Percentiles rank a stretch among this genome's conserved stretches.
Conservation (phyloP, 2,888 invertebrate genomes). For the Rhaphigaster nebulosa region DNA sequence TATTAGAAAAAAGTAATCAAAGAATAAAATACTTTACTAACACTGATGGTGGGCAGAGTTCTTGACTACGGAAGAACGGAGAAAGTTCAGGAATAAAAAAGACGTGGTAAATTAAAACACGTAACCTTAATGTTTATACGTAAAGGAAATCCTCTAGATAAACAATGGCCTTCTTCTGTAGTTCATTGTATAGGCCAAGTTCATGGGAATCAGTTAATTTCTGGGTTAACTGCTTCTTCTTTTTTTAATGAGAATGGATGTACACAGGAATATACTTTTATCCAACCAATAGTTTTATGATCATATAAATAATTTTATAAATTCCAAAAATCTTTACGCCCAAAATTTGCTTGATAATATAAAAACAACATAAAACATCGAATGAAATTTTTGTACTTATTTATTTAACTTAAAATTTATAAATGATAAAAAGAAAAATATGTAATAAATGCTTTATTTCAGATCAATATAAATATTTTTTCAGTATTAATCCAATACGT, state of each 20-base stretch:
- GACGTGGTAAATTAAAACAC: background rate
- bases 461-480: too few relatives aligned
- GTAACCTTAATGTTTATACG: background rate
- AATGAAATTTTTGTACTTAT: too few relatives aligned
- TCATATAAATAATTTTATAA: background rate
- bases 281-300: background rate
- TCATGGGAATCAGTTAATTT: background rate
- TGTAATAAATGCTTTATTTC: too few relatives aligned
- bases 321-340: too few relatives aligned
- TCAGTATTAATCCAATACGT: too few relatives aligned
- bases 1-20: too few relatives aligned
- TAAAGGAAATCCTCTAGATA: slow-evolving; percentile 6
- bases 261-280: background rate
- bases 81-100: background rate
- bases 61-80: background rate
- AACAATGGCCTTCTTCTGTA: slow-evolving; percentile 5
- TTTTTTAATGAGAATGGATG: background rate
- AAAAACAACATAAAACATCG: too few relatives aligned
- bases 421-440: too few relatives aligned
- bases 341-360: too few relatives aligned
- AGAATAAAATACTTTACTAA: too few relatives aligned
- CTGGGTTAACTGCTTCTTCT: background rate
- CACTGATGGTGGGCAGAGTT: background rate
- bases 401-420: too few relatives aligned
- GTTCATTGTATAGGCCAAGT: background rate